These are phyloP conservation scores for Parnassius smintheus DNA, from an alignment of 2,888 invertebrate species.

Conservation along the genomic window DNA sequence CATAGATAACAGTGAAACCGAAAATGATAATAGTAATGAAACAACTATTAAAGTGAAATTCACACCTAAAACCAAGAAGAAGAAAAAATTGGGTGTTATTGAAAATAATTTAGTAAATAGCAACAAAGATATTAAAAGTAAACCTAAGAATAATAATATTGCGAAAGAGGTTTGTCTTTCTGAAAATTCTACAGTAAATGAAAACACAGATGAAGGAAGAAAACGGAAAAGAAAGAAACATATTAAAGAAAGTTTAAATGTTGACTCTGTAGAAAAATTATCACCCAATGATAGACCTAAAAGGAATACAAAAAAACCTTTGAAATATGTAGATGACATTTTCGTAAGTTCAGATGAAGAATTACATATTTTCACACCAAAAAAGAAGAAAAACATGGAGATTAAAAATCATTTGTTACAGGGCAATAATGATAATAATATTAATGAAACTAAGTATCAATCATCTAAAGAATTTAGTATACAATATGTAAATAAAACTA, in stretches of 20 bases:
- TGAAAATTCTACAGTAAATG: constrained; percentile 1
- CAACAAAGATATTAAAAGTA: constrained; percentile 8
- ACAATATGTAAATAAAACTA: constrained; percentile 9
- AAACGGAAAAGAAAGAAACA: constrained; percentile 40
- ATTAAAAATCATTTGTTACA: constrained; percentile 5
- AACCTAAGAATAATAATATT: no score
- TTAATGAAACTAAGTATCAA: background rate
- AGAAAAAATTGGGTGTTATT: constrained; percentile 46
- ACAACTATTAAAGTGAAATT: constrained; percentile 62
- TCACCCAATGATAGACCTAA: constrained; percentile 52
- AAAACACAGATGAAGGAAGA: constrained; percentile 30
- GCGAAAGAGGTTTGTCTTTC: no score
- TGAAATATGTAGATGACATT: constrained; percentile 61
- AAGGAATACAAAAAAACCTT: constrained; percentile 59
- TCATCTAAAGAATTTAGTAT: background rate
- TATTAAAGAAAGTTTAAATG: constrained; percentile 13
- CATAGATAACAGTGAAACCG: constrained; percentile 38
- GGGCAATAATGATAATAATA: background rate
- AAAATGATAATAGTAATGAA: constrained; percentile 32
- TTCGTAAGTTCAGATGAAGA: constrained; percentile 69
- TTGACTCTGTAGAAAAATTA: constrained; percentile 17
- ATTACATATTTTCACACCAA: constrained; percentile 67
- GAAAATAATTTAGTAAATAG: constrained; percentile 36
- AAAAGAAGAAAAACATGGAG: constrained; percentile 51
- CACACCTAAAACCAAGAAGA: constrained; percentile 49